These are phyloP conservation scores for Ptyas mucosa DNA, from an alignment of 2,113 vertebrate species.

Conservation along the genomic window DNA sequence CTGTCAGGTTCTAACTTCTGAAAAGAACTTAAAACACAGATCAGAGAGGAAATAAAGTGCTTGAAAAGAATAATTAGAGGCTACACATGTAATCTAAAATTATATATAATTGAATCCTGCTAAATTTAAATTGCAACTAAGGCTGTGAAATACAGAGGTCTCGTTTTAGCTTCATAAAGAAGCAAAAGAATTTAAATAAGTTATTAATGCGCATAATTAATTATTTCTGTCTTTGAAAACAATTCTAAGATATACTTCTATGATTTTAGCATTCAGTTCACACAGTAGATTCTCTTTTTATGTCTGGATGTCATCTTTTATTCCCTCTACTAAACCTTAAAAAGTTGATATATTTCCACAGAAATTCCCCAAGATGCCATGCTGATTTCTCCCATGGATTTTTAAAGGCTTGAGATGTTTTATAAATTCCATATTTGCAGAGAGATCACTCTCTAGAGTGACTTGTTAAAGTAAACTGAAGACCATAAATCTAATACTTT, in stretches of 20 bases:
- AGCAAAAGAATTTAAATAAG: conserved; percentile 1
- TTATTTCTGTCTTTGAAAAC: conserved; percentile 28
- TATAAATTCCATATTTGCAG: conserved; percentile 20
- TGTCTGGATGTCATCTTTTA: not conserved
- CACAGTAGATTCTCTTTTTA: not conserved
- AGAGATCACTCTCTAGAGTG: not conserved
- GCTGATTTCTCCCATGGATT: conserved; percentile 11
- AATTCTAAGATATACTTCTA: not conserved
- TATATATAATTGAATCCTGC: conserved; percentile 37
- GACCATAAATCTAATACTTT: conserved; percentile 27
- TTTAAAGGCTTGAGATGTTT: conserved; percentile 12
- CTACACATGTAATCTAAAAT: conserved; percentile 38
- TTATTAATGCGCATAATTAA: not conserved
- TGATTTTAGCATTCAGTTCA: conserved; percentile 11
- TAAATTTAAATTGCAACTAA: conserved; percentile 52
- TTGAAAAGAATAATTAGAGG: conserved; percentile 31
- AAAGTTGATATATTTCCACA: not conserved
- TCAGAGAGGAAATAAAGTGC: conserved; percentile 8
- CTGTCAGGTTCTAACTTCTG: not conserved
- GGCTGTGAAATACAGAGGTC: conserved; percentile 7
- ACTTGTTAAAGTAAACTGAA: conserved; percentile 6
- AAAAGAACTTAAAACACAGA: conserved; percentile 23
- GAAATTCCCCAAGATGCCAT: not conserved
- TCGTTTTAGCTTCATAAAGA: conserved; percentile 11
- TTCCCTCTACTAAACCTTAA: conserved; percentile 1